These are phyloP conservation scores for Dendropsophus ebraccatus DNA, from an alignment of 2,113 vertebrate species.

Conservation along the genomic window DNA sequence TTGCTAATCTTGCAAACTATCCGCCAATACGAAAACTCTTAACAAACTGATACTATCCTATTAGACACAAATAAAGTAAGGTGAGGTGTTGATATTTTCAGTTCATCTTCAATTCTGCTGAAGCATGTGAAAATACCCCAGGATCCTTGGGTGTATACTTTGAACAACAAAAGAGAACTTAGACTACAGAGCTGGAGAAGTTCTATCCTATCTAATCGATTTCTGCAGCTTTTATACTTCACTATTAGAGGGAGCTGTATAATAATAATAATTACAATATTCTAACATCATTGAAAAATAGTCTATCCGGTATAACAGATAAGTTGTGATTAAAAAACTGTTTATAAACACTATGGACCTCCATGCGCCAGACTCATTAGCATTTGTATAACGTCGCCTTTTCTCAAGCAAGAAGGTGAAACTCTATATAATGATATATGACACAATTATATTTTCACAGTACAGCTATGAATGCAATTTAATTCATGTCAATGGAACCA, in stretches of 20 bases:
- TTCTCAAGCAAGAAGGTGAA: constrained; percentile 54
- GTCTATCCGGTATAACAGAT: constrained; percentile 15
- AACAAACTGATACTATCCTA: too few species aligned
- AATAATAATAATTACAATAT: background rate
- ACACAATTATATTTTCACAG: constrained; percentile 59
- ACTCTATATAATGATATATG: constrained; percentile 59
- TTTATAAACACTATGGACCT: constrained; percentile 55
- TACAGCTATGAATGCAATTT: constrained; percentile 24
- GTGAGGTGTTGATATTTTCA: too few species aligned
- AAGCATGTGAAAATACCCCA: too few species aligned
- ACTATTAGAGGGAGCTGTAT: background rate
- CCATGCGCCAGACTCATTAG: constrained; percentile 53
- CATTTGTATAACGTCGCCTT: constrained; percentile 54
- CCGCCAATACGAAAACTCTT: too few species aligned
- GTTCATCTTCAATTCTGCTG: too few species aligned
- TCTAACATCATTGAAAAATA: constrained; percentile 13
- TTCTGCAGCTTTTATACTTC: background rate
- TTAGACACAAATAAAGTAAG: too few species aligned
- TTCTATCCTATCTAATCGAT: background rate
- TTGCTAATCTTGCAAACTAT: too few species aligned
- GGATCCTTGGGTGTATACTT: too few species aligned
- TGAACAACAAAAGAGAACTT: too few species aligned
- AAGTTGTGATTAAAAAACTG: constrained; percentile 55
- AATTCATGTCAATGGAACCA: constrained; percentile 51
- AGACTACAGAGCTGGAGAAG: too few species aligned